These are phyloP conservation scores for Drosophila azteca DNA, from an alignment of 1,140 invertebrate genomes.

Conservation along the genomic window DNA sequence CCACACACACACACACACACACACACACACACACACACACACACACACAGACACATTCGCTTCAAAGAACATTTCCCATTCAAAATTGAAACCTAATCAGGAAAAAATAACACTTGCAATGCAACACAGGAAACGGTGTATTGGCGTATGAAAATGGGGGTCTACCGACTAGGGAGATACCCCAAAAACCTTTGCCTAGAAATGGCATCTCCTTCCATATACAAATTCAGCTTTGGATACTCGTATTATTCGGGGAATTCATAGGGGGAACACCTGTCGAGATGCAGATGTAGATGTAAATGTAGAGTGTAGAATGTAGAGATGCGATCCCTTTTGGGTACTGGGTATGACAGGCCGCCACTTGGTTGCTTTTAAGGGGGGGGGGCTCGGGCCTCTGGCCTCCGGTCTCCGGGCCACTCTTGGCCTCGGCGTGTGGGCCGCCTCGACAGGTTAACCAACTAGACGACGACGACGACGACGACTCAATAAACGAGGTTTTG, in stretches of 20 bases:
- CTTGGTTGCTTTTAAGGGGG: slow-evolving; percentile 34
- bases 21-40: slow-evolving; percentile 1
- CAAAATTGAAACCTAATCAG: slow-evolving; percentile 69
- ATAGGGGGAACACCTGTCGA: too few species aligned
- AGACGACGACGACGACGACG: slow-evolving; percentile 54
- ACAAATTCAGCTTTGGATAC: too few species aligned
- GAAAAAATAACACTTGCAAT: slow-evolving; percentile 27
- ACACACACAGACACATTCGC: background rate
- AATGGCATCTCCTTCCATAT: too few species aligned
- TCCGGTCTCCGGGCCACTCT: slow-evolving; percentile 52
- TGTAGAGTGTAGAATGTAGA: too few species aligned
- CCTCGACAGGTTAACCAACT: slow-evolving; percentile 67
- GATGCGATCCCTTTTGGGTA: too few species aligned
- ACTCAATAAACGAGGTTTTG: slow-evolving; percentile 74
- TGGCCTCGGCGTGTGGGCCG: slow-evolving; percentile 73
- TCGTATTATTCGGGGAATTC: too few species aligned
- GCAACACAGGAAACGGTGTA: slow-evolving; percentile 1
- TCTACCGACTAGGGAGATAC: slow-evolving; percentile 24
- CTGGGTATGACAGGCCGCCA: slow-evolving; percentile 32
- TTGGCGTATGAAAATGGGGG: background rate
- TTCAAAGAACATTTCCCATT: slow-evolving; percentile 18
- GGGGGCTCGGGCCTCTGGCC: too few species aligned
- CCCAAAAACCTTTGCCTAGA: background rate
- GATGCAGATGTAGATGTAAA: too few species aligned
- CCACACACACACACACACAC: slow-evolving; percentile 11